Conservation (phyloP, 2,888 invertebrate species). For the Leucania comma region DNA sequence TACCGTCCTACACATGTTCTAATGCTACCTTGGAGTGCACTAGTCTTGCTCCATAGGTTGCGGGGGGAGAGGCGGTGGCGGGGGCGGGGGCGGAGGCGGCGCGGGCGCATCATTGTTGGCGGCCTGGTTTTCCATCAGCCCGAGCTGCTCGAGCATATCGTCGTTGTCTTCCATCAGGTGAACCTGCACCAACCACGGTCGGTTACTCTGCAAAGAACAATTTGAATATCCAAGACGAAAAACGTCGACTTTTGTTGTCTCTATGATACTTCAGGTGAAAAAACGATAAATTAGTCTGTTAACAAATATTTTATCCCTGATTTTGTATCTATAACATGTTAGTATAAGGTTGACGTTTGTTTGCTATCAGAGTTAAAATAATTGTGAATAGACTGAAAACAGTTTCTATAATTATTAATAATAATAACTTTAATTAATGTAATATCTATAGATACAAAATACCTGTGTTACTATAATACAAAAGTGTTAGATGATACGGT, state of each 20-base stretch:
- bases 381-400: background rate
- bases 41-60: constrained; percentile 89
- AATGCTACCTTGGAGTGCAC: constrained; percentile 57
- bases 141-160: constrained; percentile 87
- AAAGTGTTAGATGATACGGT: background rate
- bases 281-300: background rate
- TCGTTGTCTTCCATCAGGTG: constrained; percentile 88
- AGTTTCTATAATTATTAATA: too few relatives aligned
- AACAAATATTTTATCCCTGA: background rate
- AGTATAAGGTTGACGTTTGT: background rate
- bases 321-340: background rate
- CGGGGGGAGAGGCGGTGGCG: constrained; percentile 94
- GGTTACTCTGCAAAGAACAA: constrained; percentile 66
- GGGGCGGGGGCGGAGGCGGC: constrained; percentile 89
- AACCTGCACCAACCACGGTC: constrained; percentile 77
- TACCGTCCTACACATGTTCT: background rate
- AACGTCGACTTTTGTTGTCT: constrained; percentile 32
- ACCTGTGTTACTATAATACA: background rate
- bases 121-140: constrained; percentile 84
- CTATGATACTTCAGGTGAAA: constrained; percentile 13
- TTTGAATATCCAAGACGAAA: constrained; percentile 64
- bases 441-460: too few relatives aligned
- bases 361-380: background rate
- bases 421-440: too few relatives aligned
- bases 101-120: constrained; percentile 86